Evolutionary conservation across 2,113 vertebrate species (phyloP), one percentile per base, ranked within the genome.

Genomic region (Rhinogobius similis): DNA sequence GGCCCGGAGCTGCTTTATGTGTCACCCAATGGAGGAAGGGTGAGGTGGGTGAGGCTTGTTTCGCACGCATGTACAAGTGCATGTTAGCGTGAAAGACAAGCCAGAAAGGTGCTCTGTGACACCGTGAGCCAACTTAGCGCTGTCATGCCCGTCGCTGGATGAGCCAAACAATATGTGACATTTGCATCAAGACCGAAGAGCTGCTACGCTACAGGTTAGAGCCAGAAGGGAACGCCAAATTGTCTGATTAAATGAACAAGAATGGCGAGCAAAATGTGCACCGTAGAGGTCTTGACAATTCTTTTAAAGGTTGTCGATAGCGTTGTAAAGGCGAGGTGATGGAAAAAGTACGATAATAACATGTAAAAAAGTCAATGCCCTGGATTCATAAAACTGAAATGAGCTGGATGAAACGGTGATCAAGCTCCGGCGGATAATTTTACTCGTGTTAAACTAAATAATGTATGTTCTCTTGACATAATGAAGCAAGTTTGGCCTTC

Each of bases 401-500:
- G 29, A 38, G 14, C 26, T 10, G 32, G 5, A 36, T 36, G 53
- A 27, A 95, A 94, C 92, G 89, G 94, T 94, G 93, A 90, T 91
- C 89, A 81, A n/a, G 58, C 29, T 38, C 32, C 20, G 58, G n/a
- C 11, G 27, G 58, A 41, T 91, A 92, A 94, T 95, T 95, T 95
- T 73, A 95, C 93, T 95, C 93, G 94, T 93, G 93, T 95, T 95
- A 89, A 94, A 92, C 94, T 97, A 94, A 97, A 98, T 98, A 98
- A 97, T 96, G 92, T 93, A 97, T 96, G 95, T 95, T 95, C 94
- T 93, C 95, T 94, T 96, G 95, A 94, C 95, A 95, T 95, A 95
- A 98, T 97, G 94, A 96, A 98, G 96, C 95, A 95, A 97, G 96
- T 96, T 94, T 94, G 94, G 94, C 94, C 95, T 94, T 36, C 95